Base-by-base conservation (phyloP, 2,888 invertebrate species). In the Brenthis hecate region DNA sequence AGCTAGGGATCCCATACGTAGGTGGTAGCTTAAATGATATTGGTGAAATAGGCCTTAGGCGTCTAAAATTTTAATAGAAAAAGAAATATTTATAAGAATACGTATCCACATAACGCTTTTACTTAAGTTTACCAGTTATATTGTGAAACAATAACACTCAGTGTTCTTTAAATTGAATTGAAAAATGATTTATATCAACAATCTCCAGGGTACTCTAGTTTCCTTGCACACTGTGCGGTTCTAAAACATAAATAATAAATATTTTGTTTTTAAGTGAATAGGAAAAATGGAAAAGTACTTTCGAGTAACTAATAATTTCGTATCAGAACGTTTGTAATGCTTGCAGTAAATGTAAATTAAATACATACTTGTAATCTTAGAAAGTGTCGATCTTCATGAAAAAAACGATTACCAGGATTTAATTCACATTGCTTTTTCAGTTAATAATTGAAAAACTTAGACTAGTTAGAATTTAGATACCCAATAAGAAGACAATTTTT, bases 91-190 rank as follows among this genome's bases (percentile, higher is more conserved):
- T 61, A n/a, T 16, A 19, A 23, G 43, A 14, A 5, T n/a, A n/a
- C 48, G 28, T 68, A 55, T 65, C 54, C 19, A 50, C 43, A 56
- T 36, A 53, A 58, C 61, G 51, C 64, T 65, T 62, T 61, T 63
- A 66, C 65, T 67, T 73, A 73, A 73, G 69, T 78, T 55, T 36
- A 54, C 53, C 62, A 60, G 55, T 23, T 47, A 66, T 58, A 57
- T 68, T 63, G 68, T 67, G 65, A 70, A 85, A 88, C 86, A 86
- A 88, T 85, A 87, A 85, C 85, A 82, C 83, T 82, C 81, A 81
- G 84, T 88, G 88, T 87, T 87, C 85, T 86, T 89, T 87, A 91
- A 89, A 91, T 90, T 88, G 88, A 90, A 91, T 91, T 90, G 88
- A 88, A 91, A 87, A 86, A 90, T 90, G 90, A 91, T 91, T 91